Percentiles rank a stretch among this genome's conserved stretches.
phyloP scores from a whole-genome alignment of 1,140 invertebrate species.

The Tetraneura akinire region DNA sequence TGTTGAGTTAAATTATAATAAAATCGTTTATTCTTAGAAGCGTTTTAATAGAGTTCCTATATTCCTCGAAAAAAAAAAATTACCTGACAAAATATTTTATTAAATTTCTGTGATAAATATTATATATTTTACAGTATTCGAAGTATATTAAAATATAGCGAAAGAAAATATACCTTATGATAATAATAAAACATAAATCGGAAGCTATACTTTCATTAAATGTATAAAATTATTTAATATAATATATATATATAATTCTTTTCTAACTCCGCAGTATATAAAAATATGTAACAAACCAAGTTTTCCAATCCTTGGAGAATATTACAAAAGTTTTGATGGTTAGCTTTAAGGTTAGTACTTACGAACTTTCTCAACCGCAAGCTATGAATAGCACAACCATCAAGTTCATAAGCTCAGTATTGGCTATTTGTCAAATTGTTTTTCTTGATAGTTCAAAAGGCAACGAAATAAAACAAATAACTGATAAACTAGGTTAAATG shows the following conservation, averaged over 20 bases:
- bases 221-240: neutral
- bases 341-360: conserved; percentile 32
- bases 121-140: no score
- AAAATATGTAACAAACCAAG: conserved; percentile 30
- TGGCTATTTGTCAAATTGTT: conserved; percentile 39
- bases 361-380: conserved; percentile 30
- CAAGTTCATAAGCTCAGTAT: conserved; percentile 30
- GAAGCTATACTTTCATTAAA: no score
- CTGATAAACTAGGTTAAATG: conserved; percentile 7
- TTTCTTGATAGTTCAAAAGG: conserved; percentile 20
- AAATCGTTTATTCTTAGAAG: no score
- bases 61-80: no score
- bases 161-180: no score
- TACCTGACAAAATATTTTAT: no score
- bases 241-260: neutral
- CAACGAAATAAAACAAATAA: conserved; percentile 34
- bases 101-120: no score
- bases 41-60: no score
- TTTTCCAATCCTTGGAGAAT: conserved; percentile 37
- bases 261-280: neutral
- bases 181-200: no score
- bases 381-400: conserved; percentile 25
- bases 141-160: no score
- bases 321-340: conserved; percentile 44
- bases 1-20: no score